Conservation (phyloP, 2,797 vertebrate species). For the Rhincodon typus region DNA sequence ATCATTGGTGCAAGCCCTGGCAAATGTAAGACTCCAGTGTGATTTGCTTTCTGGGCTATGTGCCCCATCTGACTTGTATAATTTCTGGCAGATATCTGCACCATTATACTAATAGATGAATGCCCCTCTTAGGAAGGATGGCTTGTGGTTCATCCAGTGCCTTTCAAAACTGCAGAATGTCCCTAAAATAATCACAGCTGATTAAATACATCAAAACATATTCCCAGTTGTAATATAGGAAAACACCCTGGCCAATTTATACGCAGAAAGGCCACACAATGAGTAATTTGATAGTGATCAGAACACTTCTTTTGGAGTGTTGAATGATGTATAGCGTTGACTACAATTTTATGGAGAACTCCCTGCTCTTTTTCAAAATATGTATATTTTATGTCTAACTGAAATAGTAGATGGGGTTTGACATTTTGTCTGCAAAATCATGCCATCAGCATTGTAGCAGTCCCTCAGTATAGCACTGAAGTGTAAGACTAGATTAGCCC, state of each 20-base stretch:
- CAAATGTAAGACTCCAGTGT: background rate
- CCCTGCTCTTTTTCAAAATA: background rate
- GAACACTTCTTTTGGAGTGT: background rate
- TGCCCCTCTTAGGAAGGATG: background rate
- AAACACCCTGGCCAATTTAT: background rate
- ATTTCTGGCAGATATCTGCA: too few relatives aligned
- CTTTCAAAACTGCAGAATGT: background rate
- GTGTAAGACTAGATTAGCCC: background rate
- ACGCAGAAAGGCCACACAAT: background rate
- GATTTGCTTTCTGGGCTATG: too few relatives aligned
- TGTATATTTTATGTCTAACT: background rate
- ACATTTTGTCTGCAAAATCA: background rate
- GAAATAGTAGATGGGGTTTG: background rate
- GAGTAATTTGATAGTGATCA: background rate
- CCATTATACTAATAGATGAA: too few relatives aligned
- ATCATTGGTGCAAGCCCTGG: background rate
- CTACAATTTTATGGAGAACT: too few relatives aligned
- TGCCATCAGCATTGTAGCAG: background rate
- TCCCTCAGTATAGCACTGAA: background rate
- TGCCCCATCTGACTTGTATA: too few relatives aligned
- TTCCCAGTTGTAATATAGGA: background rate
- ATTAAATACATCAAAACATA: background rate
- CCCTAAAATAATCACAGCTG: background rate
- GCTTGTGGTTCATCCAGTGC: background rate
- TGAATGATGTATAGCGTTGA: background rate